These are phyloP conservation scores for Meda fulgida DNA, from an alignment of 2,797 vertebrate species.

Conservation along the genomic window DNA sequence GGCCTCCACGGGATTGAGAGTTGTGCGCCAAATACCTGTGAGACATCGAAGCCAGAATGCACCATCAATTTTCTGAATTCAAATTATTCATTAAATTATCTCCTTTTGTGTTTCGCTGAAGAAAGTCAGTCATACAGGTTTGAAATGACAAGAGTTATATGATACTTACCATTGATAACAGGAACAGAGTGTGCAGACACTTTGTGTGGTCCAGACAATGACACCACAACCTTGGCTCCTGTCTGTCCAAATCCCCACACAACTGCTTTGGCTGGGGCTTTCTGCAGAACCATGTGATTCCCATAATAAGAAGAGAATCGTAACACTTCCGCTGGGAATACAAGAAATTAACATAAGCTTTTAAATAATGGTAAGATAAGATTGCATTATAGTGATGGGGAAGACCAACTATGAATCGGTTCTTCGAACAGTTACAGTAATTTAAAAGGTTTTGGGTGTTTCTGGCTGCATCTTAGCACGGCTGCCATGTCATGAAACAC, in stretches of 20 bases:
- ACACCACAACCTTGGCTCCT: conserved; percentile 71
- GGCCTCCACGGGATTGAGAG: conserved; percentile 78
- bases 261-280: conserved; percentile 80
- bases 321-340: conserved; percentile 62
- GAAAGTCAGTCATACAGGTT: not conserved
- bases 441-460: not conserved
- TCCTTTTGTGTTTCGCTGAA: not conserved
- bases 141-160: not conserved
- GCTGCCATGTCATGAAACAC: no score
- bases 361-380: not conserved
- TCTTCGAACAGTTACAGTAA: not conserved
- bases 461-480: not conserved
- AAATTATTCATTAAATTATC: not conserved
- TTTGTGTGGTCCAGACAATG: conserved; percentile 57
- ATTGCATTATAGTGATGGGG: not conserved
- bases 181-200: conserved; percentile 51
- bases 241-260: conserved; percentile 84
- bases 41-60: not conserved
- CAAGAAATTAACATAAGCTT: not conserved
- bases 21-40: conserved; percentile 79
- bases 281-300: conserved; percentile 90
- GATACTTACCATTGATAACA: conserved; percentile 69
- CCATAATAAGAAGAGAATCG: conserved; percentile 86
- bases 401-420: not conserved
- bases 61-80: not conserved